Base-by-base conservation (phyloP, 2,888 invertebrate species). In the Phasia obesa region DNA sequence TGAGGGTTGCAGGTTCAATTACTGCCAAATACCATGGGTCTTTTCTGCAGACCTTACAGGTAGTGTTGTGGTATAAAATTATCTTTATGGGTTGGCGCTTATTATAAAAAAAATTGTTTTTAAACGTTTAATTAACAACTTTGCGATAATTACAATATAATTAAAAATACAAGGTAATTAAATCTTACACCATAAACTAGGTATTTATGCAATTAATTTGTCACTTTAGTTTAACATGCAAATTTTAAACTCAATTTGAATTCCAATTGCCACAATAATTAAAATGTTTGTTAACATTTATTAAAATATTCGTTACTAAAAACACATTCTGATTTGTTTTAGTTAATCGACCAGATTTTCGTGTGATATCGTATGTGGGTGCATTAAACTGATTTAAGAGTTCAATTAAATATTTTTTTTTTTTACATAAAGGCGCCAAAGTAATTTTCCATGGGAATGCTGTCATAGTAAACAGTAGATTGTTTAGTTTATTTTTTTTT, bases 371-470 rank as follows among this genome's bases (percentile, higher is more conserved):
- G n/a, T n/a, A 76, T 59, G 67, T 60, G 76, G 76, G 76, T 69
- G 67, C 76, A 75, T 49, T 65, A 59, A 76, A 38, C 59, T 42
- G 60, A 6, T 21, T 67, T 60, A 21, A 31, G 4, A 47, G 44
- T n/a, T 7, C 21, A 44, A 38, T 15, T 19, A 57, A 49, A 67
- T 71, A 55, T 49, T 49, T 75, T 19, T 55, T 55, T 44, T 15
- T 65, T 79, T 79, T 65, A 19, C 71, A 73, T 57, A 59, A 65
- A 69, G 51, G 65, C 71, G 65, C 65, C 59, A 73, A 59, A 49
- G 42, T 69, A 38, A 57, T 25, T 64, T 71, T 65, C 59, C 59
- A 71, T 79, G 51, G 59, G 65, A 73, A 59, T 65, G 42, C 55
- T 78, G 64, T 51, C 31, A 60, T 9, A 11, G 35, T 2, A 35